Conservation (phyloP, 2,797 vertebrate species). For the Merluccius polli region DNA sequence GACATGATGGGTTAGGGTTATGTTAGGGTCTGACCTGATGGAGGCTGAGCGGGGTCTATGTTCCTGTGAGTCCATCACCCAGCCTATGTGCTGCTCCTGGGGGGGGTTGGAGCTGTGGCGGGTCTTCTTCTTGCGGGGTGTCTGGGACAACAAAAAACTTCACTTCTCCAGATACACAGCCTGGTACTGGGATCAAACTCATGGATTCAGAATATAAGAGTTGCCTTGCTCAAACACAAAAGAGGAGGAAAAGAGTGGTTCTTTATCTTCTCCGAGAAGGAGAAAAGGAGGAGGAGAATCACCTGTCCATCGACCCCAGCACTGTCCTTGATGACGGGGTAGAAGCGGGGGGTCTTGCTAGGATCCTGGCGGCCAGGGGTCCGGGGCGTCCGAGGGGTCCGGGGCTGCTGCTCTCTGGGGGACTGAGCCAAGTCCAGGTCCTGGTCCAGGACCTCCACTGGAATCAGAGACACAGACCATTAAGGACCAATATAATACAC, state of each 20-base stretch:
- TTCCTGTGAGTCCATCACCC: constrained; percentile 94
- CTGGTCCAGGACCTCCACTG: constrained; percentile 54
- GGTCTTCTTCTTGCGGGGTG: constrained; percentile 87
- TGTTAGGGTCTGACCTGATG: constrained; percentile 73
- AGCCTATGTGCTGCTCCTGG: constrained; percentile 87
- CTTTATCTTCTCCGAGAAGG: no score
- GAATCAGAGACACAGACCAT: neutral
- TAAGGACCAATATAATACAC: neutral
- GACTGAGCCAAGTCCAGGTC: no score
- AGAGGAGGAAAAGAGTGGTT: no score
- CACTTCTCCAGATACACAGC: neutral
- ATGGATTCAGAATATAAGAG: no score
- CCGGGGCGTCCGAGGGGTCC: constrained; percentile 75
- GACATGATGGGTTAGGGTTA: neutral
- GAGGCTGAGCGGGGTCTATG: constrained; percentile 82
- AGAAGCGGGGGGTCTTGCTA: constrained; percentile 87
- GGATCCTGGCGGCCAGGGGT: constrained; percentile 84
- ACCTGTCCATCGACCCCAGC: constrained; percentile 79
- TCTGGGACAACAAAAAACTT: constrained; percentile 61
- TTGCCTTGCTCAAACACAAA: no score
- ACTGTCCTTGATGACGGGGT: constrained; percentile 90
- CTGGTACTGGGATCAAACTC: neutral
- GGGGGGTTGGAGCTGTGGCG: constrained; percentile 87
- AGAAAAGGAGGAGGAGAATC: constrained; percentile 11
- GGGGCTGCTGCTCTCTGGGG: constrained; percentile 59